Evolutionary conservation across 2,113 vertebrate species (phyloP), one percentile per base, ranked within the genome.

Genomic region (Ascaphus truei): DNA sequence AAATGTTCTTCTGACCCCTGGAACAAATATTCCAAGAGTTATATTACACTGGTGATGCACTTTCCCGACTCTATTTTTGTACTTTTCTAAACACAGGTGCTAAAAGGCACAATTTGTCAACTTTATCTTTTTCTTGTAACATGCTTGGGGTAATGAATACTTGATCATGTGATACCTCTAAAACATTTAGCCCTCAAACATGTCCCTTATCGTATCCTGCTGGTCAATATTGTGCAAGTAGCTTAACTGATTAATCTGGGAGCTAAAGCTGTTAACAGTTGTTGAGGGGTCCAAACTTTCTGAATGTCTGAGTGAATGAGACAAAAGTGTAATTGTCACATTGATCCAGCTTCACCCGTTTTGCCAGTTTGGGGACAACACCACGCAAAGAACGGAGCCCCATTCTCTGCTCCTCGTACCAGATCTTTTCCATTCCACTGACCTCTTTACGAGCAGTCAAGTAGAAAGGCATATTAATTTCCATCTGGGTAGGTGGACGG

Each of bases 241-340:
- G 20, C 29, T 25, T 8, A 25, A 16, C 16, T 25, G 13, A 47
- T 31, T 13, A 1, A 18, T 72, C 3, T 10, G 29, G 58, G 18
- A 45, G 25, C 31, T 5, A 26, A 30, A 33, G 12, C 75, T 80
- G 68, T 29, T 80, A 74, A 74, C 75, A 77, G 68, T 67, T 82
- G 65, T 69, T 62, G 20, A 81, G 57, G 30, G 57, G 37, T 45
- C 77, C 64, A 3, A 82, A 75, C 15, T 72, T 81, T 61, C 71
- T 57, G 48, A 79, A 86, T 66, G 73, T 79, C 59, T 83, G 80
- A 72, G 78, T 81, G 22, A 86, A 83, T 0, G 83, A 86, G 52
- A 81, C 74, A 22, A 81, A 87, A 56, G 73, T 80, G 48, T 82
- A 82, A 65, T 83, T 78, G 75, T 86, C 75, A 47, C 74, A 77